Conservation (phyloP, 2,113 vertebrate genomes). For the Marmota monax region DNA sequence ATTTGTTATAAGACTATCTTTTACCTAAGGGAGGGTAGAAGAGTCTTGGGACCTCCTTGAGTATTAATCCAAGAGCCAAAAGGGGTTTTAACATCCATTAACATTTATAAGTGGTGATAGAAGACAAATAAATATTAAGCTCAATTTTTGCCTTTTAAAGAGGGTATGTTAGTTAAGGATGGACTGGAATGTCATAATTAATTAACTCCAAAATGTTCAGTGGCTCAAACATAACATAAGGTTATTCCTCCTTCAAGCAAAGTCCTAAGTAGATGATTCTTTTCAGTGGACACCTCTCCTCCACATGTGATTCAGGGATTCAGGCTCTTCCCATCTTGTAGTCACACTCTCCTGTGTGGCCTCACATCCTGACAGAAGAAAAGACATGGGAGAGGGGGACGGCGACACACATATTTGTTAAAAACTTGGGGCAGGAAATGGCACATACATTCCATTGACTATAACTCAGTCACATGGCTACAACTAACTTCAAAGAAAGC, state of each 20-base stretch:
- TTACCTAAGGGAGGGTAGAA: neutral
- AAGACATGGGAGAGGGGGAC: neutral
- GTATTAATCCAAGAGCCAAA: slow-evolving; percentile 9
- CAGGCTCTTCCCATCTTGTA: neutral
- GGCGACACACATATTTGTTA: neutral
- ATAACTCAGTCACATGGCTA: neutral
- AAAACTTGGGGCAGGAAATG: slow-evolving; percentile 50
- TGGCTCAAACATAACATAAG: neutral
- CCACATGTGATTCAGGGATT: neutral
- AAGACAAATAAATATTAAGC: slow-evolving; percentile 35
- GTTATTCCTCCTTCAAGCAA: slow-evolving; percentile 3
- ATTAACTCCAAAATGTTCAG: neutral
- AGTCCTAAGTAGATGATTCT: neutral
- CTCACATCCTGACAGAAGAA: neutral
- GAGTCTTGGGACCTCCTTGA: neutral
- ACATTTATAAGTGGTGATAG: slow-evolving; percentile 1
- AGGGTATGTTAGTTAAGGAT: neutral
- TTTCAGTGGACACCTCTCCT: neutral
- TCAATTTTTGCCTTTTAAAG: slow-evolving; percentile 54
- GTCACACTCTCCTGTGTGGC: neutral
- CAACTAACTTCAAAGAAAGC: slow-evolving; percentile 16
- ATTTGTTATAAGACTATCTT: slow-evolving; percentile 7
- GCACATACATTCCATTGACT: neutral
- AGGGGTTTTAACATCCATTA: neutral
- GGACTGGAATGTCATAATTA: neutral